Percentiles rank a stretch among this genome's conserved stretches.
Evolutionary conservation across 30 jellyfish, hydroid and myxozoan species (phyloP).

Genomic region (Cassiopea xamachana): DNA sequence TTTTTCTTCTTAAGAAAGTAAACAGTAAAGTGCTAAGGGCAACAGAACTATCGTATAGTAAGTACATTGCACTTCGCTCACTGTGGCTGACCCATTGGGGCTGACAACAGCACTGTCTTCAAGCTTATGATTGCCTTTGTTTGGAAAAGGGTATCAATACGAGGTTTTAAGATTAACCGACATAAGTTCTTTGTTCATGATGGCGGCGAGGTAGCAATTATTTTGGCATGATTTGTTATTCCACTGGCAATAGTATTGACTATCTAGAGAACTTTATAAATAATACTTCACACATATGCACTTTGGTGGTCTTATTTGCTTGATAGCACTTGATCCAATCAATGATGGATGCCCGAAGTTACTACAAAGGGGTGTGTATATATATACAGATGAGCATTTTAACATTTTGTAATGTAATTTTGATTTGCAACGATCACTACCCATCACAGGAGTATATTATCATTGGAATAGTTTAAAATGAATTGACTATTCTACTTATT

Average conservation of each 20-base stretch:
- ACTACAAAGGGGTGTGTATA: slow-evolving; percentile 37
- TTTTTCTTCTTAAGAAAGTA: too few species aligned
- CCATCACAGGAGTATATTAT: too few species aligned
- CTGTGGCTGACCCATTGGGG: too few species aligned
- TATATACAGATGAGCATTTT: neutral
- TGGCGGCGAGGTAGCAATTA: neutral
- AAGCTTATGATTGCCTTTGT: neutral
- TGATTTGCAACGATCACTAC: too few species aligned
- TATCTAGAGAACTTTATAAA: neutral
- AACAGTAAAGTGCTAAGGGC: too few species aligned
- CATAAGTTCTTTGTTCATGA: slow-evolving; percentile 8
- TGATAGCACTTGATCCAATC: neutral
- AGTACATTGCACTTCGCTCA: too few species aligned
- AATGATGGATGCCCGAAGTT: slow-evolving; percentile 22
- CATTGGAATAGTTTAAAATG: too few species aligned
- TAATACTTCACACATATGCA: too few species aligned
- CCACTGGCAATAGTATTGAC: neutral
- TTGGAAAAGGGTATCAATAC: neutral
- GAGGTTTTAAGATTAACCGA: neutral
- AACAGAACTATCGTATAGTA: too few species aligned
- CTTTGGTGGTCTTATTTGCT: neutral
- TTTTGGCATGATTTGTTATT: neutral
- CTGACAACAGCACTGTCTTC: too few species aligned
- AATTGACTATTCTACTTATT: too few species aligned
- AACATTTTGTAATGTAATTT: too few species aligned